Percentiles rank a stretch among this genome's conserved stretches.
phyloP scores from a whole-genome alignment of 35 echinoderm and acorn worm species.

The Hemicentrotus pulcherrimus region DNA sequence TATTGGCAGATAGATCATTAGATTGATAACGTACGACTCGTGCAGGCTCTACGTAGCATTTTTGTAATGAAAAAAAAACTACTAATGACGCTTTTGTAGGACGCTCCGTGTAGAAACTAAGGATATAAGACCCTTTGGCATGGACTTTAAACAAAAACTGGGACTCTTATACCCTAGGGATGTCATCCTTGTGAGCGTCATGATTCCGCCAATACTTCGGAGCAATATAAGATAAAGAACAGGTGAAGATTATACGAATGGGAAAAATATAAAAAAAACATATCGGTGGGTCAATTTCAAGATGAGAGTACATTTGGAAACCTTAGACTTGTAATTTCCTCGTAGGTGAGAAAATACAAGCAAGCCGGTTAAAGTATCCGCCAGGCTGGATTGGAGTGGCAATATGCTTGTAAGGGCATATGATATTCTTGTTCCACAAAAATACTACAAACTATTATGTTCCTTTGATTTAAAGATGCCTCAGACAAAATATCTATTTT shows the following conservation, averaged over 20 bases:
- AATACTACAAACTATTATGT: not conserved
- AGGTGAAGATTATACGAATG: not conserved
- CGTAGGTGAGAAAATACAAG: not conserved
- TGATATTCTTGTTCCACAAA: not conserved
- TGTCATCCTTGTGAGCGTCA: not conserved
- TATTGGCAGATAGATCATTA: not conserved
- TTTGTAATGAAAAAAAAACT: not conserved
- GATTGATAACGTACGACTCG: not conserved
- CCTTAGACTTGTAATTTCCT: not conserved
- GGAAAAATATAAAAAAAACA: not conserved
- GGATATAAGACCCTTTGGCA: not conserved
- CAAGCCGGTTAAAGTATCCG: not conserved
- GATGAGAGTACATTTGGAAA: slow-evolving; percentile 10
- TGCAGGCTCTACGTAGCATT: not conserved
- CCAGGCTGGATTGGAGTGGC: not conserved
- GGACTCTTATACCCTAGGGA: not conserved
- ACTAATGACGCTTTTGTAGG: too few species aligned
- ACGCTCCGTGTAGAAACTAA: not conserved
- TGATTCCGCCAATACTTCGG: not conserved
- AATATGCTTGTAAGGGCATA: not conserved
- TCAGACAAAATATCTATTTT: not conserved
- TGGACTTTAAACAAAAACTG: not conserved
- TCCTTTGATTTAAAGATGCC: not conserved
- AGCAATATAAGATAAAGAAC: not conserved
- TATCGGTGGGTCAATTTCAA: not conserved